Base-by-base conservation (phyloP, 2,113 vertebrate species). In the Stercorarius parasiticus region DNA sequence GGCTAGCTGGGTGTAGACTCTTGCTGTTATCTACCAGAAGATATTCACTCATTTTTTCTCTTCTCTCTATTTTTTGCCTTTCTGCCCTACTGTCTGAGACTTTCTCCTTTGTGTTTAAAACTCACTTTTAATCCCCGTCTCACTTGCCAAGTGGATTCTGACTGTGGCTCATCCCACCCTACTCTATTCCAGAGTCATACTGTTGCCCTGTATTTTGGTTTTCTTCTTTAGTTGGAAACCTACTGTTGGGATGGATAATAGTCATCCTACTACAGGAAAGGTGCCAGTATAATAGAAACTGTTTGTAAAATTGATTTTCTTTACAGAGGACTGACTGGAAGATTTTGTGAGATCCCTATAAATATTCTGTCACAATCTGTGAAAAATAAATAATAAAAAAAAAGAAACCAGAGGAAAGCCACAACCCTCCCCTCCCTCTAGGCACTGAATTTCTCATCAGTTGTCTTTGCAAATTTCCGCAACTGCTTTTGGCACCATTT, bases 401-500 rank as follows among this genome's bases (percentile, higher is more conserved):
- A 50, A 23, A 2, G 1, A 80, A 77, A 40, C 21, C 20, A 43
- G 71, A 74, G 59, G 88, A 94, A 93, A 70, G n/a, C 47, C 56
- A 81, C 64, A 86, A 38, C 23, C 50, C 38, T 90, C 58, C 66
- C 59, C 12, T 91, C 22, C 47, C 80, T 73, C 45, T 42, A 65
- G 56, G 86, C 76, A 62, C 0, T 34, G 30, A 45, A 23, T 90
- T 97, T 88, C 92, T 90, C 82, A 67, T 90, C 74, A 90, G 72
- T 71, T 92, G 69, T 92, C 64, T 59, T 9, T 64, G 45, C 79
- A 93, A 88, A 88, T 94, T 83, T 86, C 82, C 93, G 55, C 79
- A 81, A 67, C 74, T 58, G 26, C 65, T 92, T 92, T 94, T 93
- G 97, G 90, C 90, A 92, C 34, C 34, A 16, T 81, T 95, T 95